Conservation (phyloP, 2,113 vertebrate genomes). For the Todiramphus saurophagus region DNA sequence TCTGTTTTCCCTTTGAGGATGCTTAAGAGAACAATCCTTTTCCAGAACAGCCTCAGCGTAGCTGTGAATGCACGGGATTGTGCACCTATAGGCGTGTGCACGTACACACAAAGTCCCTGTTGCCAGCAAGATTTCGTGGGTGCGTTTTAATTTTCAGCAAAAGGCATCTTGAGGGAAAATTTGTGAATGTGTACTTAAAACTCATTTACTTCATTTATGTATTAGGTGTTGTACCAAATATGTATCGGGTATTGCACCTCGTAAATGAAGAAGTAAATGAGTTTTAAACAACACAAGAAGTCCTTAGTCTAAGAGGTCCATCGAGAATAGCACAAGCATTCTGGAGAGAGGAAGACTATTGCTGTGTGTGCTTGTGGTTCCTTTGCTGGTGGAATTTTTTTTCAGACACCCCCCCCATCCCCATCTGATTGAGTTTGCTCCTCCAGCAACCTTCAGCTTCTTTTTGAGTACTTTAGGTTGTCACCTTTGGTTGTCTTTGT, state of each 20-base stretch:
- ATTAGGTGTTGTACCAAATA: no score
- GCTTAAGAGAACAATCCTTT: not conserved
- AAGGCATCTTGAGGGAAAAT: not conserved
- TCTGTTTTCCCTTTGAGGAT: not conserved
- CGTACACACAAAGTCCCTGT: not conserved
- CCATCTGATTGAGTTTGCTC: not conserved
- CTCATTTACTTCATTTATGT: not conserved
- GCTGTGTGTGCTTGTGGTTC: not conserved
- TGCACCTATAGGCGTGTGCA: accelerated
- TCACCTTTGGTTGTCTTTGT: not conserved
- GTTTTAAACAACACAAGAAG: not conserved
- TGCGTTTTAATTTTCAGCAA: not conserved
- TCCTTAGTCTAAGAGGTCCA: not conserved
- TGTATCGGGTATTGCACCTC: not conserved
- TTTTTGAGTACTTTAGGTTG: not conserved
- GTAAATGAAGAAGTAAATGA: not conserved
- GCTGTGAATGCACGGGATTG: not conserved
- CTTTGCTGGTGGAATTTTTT: not conserved
- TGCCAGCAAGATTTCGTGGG: not conserved
- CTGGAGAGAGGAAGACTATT: not conserved
- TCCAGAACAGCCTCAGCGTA: not conserved
- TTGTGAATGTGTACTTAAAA: not conserved
- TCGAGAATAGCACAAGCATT: not conserved
- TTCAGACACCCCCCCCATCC: not conserved
- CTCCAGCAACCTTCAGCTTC: not conserved